Conservation (phyloP, 2,888 invertebrate genomes). For the Parnassius orleans region DNA sequence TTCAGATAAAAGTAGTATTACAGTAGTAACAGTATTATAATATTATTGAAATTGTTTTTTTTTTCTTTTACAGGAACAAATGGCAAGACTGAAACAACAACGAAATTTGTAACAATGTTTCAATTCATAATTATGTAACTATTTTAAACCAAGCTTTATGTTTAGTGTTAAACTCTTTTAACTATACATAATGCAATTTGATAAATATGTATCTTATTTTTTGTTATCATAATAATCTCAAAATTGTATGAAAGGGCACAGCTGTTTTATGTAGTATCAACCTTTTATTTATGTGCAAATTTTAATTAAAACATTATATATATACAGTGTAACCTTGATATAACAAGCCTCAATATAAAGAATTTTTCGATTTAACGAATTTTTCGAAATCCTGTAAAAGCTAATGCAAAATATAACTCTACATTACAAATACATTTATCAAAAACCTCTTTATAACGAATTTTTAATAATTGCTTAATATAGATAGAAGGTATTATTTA, state of each 20-base stretch:
- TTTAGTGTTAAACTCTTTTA: constrained; percentile 34
- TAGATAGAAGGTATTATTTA: too few species aligned
- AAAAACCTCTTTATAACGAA: too few species aligned
- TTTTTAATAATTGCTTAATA: too few species aligned
- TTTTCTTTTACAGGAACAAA: constrained; percentile 58
- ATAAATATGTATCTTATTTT: constrained; percentile 5
- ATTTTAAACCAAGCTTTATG: constrained; percentile 48
- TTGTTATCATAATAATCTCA: constrained; percentile 13
- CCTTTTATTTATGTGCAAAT: too few species aligned
- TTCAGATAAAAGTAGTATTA: too few species aligned
- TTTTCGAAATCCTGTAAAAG: too few species aligned
- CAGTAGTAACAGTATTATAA: neutral
- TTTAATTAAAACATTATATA: too few species aligned
- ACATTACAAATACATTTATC: too few species aligned
- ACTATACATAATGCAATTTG: constrained; percentile 13
- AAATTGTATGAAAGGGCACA: constrained; percentile 15
- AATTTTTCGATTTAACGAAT: too few species aligned
- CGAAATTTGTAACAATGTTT: constrained; percentile 59
- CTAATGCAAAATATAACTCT: too few species aligned
- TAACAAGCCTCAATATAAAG: too few species aligned
- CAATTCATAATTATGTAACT: constrained; percentile 40
- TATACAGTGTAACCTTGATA: too few species aligned
- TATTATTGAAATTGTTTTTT: constrained; percentile 20
- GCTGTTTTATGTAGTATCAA: neutral
- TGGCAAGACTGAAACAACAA: constrained; percentile 68